Evolutionary conservation across 2,113 vertebrate genomes (phyloP), one percentile per base, ranked within the genome.

Genomic region (Urocynchramus pylzowi): DNA sequence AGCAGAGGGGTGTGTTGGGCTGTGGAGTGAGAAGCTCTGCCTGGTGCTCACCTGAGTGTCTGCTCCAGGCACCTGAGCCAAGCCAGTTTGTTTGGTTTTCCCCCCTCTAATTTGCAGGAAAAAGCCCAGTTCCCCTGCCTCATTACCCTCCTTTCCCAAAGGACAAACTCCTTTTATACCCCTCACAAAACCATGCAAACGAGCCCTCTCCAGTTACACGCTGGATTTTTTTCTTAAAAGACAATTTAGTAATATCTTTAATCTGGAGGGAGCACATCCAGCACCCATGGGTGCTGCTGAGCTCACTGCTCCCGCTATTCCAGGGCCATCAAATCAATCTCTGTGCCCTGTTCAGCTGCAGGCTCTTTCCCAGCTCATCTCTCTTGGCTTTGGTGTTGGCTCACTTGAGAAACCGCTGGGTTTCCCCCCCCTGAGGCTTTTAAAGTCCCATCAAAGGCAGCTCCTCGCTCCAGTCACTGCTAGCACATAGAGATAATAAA

Each of bases 21-120:
- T 9, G 28, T 1, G 18, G 31, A 16, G 11, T 0, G 7, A 37
- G 53, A 13, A 50, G 56, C 21, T 31, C 8, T 0, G 1, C 31
- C 1, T 5, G 16, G 18, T 10, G 63, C 53, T 60, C 59, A 60
- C 59, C 35, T 59, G 52, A 17, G 27, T 16, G 3, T 53, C 52
- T 53, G 28, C 52, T 53, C 52, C 52, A 53, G 52, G 52, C 73
- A 81, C 37, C 41, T 44, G 50, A 75, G 49, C 76, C 47, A 35
- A 57, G 56, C 15, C 18, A 2, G 13, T 47, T 44, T 30, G 26
- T 45, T 68, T 39, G 50, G 8, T 7, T 50, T 59, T 2, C 4
- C 8, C 11, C 31, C 4, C 35, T 41, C 13, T 27, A 5, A 45
- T 68, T 68, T 44, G 33, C 39, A 65, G 75, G 37, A 6, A 52